Evolutionary conservation across 2,113 vertebrate species (phyloP).

Genomic region (Piprites chloris): DNA sequence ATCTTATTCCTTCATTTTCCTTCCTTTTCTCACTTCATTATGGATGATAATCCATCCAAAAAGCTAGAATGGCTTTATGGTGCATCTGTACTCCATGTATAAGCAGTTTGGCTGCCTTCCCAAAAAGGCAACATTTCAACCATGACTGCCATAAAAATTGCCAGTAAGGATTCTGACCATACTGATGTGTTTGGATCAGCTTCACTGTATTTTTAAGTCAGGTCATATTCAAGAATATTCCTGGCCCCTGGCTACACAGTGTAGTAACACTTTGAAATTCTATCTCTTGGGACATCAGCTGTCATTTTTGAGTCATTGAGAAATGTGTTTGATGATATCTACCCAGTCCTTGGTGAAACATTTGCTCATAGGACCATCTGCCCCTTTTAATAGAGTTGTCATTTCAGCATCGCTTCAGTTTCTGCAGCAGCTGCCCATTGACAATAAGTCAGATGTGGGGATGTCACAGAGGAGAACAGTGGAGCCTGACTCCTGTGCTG

Average conservation of each 20-base stretch:
- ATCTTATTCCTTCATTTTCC: not conserved
- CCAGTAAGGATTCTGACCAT: not conserved
- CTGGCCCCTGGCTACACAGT: not conserved
- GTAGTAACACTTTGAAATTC: slow-evolving; percentile 6
- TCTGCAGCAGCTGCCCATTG: slow-evolving; percentile 27
- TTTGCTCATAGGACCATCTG: slow-evolving; percentile 40
- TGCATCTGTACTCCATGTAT: not conserved
- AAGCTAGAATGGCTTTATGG: not conserved
- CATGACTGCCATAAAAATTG: slow-evolving; percentile 2
- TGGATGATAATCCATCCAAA: not conserved
- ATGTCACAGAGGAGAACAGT: not conserved
- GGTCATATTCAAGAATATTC: slow-evolving; percentile 7
- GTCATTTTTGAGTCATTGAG: not conserved
- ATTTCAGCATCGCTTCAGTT: not conserved
- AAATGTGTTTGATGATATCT: slow-evolving; percentile 8
- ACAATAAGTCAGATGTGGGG: not conserved
- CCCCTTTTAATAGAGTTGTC: slow-evolving; percentile 43
- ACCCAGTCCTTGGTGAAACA: slow-evolving; percentile 21
- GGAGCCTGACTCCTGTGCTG: not conserved
- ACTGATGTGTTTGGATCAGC: not conserved
- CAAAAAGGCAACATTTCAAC: slow-evolving; percentile 7
- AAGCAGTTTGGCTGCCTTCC: slow-evolving; percentile 29
- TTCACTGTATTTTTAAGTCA: not conserved
- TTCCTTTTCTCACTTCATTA: not conserved
- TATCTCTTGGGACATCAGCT: slow-evolving; percentile 1